A percentile compares a stretch with the other conserved stretches of the same genome.
These are phyloP conservation scores for Ctenopoma multispine DNA, from an alignment of 2,797 vertebrate species.

Conservation along the genomic window DNA sequence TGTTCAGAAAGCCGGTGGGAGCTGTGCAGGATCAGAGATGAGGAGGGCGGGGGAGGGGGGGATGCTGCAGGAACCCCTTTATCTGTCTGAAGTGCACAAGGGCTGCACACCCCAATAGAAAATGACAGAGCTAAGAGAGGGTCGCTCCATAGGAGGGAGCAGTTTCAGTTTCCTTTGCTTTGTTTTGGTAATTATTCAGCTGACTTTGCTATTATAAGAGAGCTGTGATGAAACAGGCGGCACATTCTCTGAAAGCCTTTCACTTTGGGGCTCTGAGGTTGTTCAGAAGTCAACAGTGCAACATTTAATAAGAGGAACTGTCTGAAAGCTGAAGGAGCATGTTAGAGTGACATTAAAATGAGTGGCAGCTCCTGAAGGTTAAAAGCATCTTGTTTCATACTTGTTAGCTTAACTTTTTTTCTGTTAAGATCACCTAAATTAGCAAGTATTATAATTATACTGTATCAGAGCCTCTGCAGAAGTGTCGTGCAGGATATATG, in stretches of 20 bases:
- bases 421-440: not conserved
- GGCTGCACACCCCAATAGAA: conserved; percentile 26
- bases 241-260: conserved; percentile 43
- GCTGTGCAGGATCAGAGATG: conserved; percentile 57
- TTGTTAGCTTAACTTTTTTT: not conserved
- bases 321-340: not conserved
- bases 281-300: conserved; percentile 38
- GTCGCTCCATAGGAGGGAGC: conserved; percentile 40
- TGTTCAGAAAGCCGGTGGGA: conserved; percentile 61
- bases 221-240: conserved; percentile 60
- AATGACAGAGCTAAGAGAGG: conserved; percentile 43
- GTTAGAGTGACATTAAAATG: not conserved
- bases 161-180: conserved; percentile 49
- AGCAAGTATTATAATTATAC: not conserved
- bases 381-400: conserved; percentile 1
- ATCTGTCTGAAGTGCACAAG: conserved; percentile 41
- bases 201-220: conserved; percentile 39
- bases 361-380: conserved; percentile 11
- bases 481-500: conserved; percentile 11
- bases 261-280: conserved; percentile 30
- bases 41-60: conserved; percentile 30
- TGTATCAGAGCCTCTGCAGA: not conserved
- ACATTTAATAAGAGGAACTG: conserved; percentile 6
- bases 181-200: conserved; percentile 57
- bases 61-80: conserved; percentile 49